A percentile compares a stretch with the other conserved stretches of the same genome.
These are phyloP conservation scores for Brenthis hecate DNA, from an alignment of 2,888 invertebrate species.

Conservation along the genomic window DNA sequence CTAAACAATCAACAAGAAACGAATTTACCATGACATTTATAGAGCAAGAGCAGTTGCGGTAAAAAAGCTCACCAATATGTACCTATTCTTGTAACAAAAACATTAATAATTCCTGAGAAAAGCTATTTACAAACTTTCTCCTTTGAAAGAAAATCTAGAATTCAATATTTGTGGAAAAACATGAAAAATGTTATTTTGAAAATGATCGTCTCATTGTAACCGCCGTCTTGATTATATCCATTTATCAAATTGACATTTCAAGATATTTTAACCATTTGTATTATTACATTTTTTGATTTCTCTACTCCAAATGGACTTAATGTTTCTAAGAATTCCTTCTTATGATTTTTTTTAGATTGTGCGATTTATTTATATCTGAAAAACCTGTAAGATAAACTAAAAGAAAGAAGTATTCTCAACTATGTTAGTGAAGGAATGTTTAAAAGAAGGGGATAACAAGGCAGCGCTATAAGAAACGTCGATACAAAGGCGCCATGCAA, in stretches of 20 bases:
- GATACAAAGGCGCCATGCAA: constrained; percentile 48
- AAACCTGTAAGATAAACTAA: background rate
- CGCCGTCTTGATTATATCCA: constrained; percentile 18
- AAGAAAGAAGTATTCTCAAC: background rate
- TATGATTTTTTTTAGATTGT: no score
- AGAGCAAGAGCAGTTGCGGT: background rate
- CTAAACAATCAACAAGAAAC: background rate
- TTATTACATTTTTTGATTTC: constrained; percentile 5
- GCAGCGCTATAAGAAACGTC: constrained; percentile 22
- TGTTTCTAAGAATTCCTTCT: no score
- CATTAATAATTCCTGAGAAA: no score
- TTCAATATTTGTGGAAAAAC: constrained; percentile 6
- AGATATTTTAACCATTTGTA: constrained; percentile 15
- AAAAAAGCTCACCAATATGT: no score
- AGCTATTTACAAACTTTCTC: constrained; percentile 8
- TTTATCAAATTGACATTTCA: constrained; percentile 23
- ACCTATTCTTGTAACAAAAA: no score
- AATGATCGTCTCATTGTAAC: constrained; percentile 19
- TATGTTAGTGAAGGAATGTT: constrained; percentile 5
- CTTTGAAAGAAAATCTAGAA: constrained; percentile 8
- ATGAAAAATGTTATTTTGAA: constrained; percentile 22
- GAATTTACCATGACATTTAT: background rate
- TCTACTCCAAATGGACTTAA: no score
- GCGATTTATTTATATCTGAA: background rate
- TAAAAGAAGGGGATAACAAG: background rate